Evolutionary conservation across 64 coral and sea anemone species (phyloP), one percentile per base, ranked within the genome.

Genomic region (Pocillopora verrucosa): DNA sequence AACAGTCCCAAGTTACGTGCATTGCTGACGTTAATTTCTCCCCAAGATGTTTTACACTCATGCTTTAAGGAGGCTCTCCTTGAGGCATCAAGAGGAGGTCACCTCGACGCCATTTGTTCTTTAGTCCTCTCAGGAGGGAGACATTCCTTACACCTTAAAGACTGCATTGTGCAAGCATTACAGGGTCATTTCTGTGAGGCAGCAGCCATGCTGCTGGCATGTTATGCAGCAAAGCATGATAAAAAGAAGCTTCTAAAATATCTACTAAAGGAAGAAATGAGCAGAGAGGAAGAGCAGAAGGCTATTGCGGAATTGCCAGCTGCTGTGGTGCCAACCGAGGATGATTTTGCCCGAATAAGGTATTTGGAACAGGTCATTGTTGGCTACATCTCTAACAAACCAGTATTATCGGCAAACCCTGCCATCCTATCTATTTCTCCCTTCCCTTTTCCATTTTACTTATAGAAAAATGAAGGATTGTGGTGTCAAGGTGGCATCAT

Each of bases 31-130:
- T 89, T 61, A 69, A 87, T 98, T 51, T 61, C 59, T 34, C 59
- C 51, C 56, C 74, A 84, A 22, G 89, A 91, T 61, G 74, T 98
- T 1, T 65, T 86, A 10, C 79, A 88, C 16, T 85, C 83, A 16
- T 98, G 95, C 83, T 91, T 98, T 17, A 89, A 91, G 61, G 95
- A 98, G 19, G 89, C 95, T 1, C 75, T 98, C 16, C 76, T 83
- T 35, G 91, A 68, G 20, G 95, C 92, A 0, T 98, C 88, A 30
- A 20, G 94, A 59, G 88, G 69, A 57, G 95, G 88, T 12, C 92
- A 98, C 58, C 86, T 98, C 15, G 88, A 88, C 73, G 95, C 95
- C 34, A 91, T 98, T 19, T 91, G 94, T 26, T 82, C 87, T 65
- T 91, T 98, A 68, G 89, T 94, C 22, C 65, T 98, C 34, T 86